Evolutionary conservation across 2,888 invertebrate genomes (phyloP), one percentile per base, ranked within the genome.

Genomic region (Cephus nigrinus): DNA sequence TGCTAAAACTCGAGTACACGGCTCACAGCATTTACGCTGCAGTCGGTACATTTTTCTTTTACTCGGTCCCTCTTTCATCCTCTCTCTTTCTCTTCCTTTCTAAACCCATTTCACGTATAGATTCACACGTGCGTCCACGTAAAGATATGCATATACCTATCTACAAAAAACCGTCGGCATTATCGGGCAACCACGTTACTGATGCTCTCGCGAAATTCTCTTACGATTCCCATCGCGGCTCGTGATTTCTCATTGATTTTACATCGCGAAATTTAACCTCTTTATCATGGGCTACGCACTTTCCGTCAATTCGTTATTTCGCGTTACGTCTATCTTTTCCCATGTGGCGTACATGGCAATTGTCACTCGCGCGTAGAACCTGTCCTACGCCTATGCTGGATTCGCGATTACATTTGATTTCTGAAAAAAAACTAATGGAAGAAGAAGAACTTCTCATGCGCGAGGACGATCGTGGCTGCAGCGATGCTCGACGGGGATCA

Each of bases 401-500:
- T 11, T 5, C 15, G 4, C 40, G 23, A 55, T 23, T 55, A 23
- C 2, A 5, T 23, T 55, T 5, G 23, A 55, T 55, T 55, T 55
- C 23, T 23, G 4, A 2, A 55, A 40, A 1, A 40, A 5, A 5
- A 40, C 5, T 0, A 3, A 35, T 35, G 5, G 1, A 15, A 55
- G 9, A 23, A 55, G 9, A 40, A 40, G 40, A 55, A 55, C 55
- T 55, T 9, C 55, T 55, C 23, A 55, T 55, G 23, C 55, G 12
- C 4, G 15, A 40, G 36, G 12, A 40, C 4, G 15, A 15, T 40
- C 36, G 23, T 9, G 23, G 55, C 55, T 23, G 23, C 23, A 55
- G 55, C 23, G 55, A 55, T 55, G 55, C 55, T 55, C 55, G 23
- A 55, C 71, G 15, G 71, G 71, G 71, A 71, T 71, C 71, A 71